Evolutionary conservation across 2,888 invertebrate genomes (phyloP), one percentile per base, ranked within the genome.

Genomic region (Auanema sp.): DNA sequence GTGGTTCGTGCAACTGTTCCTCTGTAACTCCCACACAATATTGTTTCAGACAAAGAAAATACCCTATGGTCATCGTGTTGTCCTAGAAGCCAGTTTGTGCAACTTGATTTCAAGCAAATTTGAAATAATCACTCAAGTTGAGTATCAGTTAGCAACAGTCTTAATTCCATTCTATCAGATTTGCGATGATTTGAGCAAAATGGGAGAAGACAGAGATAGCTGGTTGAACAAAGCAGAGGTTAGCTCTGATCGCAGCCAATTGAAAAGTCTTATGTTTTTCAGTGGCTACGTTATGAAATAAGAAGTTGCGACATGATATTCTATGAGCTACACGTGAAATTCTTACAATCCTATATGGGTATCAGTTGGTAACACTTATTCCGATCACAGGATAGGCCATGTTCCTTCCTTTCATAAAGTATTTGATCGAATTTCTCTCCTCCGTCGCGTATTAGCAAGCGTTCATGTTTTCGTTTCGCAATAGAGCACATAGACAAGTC

Each of bases 281-380:
- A 75, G 72, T 70, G 72, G 68, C 75, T 80, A 11, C 78, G 80
- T 56, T 73, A 73, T 57, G 79, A 80, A 58, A 80, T 80, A 40
- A 76, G 80, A 56, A 71, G 72, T 54, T 71, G 76, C 57, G 80
- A 80, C 58, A 66, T 75, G 68, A 53, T 63, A 50, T 79, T 64
- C 65, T 74, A 71, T 21, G 79, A 79, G 55, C 69, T 79, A 60
- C 79, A 80, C 65, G 78, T 77, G 63, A 57, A 65, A 44, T 76
- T 79, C 64, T 75, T 80, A 53, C 72, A 72, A 50, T 78, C 78
- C 4, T 80, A 76, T 56, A 70, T 80, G 63, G 77, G 74, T 10
- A 79, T 79, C 78, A 72, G 72, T 12, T 80, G 79, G 79, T 60
- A 52, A 33, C 33, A 24, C 24, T n/a, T 23, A 25, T 23, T 53